Evolutionary conservation across 2,113 vertebrate genomes (phyloP).

Genomic region (Stegostoma tigrinum): DNA sequence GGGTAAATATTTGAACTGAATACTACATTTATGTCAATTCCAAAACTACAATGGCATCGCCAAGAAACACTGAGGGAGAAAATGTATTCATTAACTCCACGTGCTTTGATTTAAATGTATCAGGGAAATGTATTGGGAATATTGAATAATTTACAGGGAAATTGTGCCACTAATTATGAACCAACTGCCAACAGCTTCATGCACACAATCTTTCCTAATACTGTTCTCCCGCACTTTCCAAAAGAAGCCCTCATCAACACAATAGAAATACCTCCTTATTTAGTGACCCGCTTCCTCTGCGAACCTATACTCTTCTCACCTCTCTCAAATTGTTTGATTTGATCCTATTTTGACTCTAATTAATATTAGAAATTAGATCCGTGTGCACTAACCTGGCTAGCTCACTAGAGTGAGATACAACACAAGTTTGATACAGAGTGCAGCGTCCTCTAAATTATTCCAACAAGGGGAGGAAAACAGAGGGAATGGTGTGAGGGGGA

Average conservation of each 20-base stretch:
- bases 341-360: not conserved
- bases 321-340: not conserved
- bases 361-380: not conserved
- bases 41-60: not conserved
- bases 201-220: not conserved
- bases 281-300: not conserved
- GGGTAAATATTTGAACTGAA: not conserved
- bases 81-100: not conserved
- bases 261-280: not conserved
- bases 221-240: not conserved
- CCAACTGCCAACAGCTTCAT: not conserved
- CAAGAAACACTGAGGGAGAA: not conserved
- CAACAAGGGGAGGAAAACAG: not conserved
- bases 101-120: not conserved
- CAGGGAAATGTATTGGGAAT: not conserved
- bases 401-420: not conserved
- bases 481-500: not conserved
- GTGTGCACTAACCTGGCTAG: no score
- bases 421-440: not conserved
- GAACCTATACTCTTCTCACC: not conserved
- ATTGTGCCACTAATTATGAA: not conserved
- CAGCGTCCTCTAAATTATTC: not conserved
- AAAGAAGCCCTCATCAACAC: not conserved
- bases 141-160: not conserved
- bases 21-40: not conserved